Base-by-base conservation (phyloP, 2,797 vertebrate species). In the Epinephelus malabaricus region DNA sequence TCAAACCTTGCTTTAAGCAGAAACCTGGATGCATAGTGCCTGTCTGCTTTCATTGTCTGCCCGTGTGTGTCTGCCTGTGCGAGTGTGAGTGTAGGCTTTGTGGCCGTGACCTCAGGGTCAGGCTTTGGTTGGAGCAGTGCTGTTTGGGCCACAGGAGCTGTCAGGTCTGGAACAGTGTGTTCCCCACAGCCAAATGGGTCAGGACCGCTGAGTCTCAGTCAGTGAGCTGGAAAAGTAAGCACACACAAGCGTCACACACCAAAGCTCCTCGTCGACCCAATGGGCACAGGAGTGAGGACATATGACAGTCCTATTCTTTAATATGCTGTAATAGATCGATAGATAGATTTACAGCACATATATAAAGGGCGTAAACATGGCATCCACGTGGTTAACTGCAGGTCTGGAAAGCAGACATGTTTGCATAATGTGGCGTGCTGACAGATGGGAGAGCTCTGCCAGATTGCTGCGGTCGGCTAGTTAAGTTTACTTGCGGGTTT, bases 161-260 rank as follows among this genome's bases (percentile, higher is more conserved):
- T 82, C 73, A 60, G 53, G 56, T 81, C 70, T 69, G 25, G 76
- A 88, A 89, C 81, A 89, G 77, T 50, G 38, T 85, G 85, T 85
- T 85, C 85, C 69, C 62, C 69, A 65, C n/a, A 81, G 81, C 77
- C 84, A 79, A 85, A 81, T 87, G 76, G 88, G 81, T 80, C 86
- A 81, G 80, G 79, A 85, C 83, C 38, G 19, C 70, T 72, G 88
- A 75, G 84, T 89, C 73, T 83, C 78, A 62, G 69, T 79, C 80
- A 84, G 50, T 59, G 78, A 86, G 81, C 73, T 79, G 81, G 82
- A 79, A 89, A 81, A 82, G 64, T 25, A 53, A 25, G 46, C 38
- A 74, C 56, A 76, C 69, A 84, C 74, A 77, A 72, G 59, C 53
- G n/a, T 63, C 78, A 69, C 66, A 73, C 49, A 74, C 68, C 62